Evolutionary conservation across 1,140 invertebrate species (phyloP).

Genomic region (Sycophila sp.): DNA sequence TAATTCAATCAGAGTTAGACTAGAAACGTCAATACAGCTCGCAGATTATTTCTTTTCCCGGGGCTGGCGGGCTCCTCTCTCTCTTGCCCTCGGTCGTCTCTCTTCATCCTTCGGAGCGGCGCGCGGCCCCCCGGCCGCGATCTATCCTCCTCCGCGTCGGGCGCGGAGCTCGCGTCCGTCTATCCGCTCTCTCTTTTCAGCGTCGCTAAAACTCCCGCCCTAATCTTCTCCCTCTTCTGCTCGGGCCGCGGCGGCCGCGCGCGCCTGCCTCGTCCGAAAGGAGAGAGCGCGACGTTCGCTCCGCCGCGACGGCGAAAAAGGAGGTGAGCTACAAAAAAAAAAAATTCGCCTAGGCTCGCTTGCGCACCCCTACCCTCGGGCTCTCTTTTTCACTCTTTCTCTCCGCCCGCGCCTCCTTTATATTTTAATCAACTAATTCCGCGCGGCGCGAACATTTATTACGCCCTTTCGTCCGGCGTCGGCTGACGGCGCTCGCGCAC

Average conservation of each 20-base stretch:
- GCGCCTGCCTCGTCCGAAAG: conserved; percentile 25
- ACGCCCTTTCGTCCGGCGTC: conserved; percentile 58
- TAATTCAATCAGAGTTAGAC: conserved; percentile 69
- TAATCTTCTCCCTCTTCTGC: conserved; percentile 40
- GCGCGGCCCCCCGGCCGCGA: conserved; percentile 19
- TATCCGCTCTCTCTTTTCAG: conserved; percentile 33
- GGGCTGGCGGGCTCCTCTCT: conserved; percentile 51
- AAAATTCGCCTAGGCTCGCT: conserved; percentile 44
- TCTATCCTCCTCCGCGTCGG: conserved; percentile 56
- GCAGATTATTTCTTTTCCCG: conserved; percentile 69
- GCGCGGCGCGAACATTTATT: conserved; percentile 66
- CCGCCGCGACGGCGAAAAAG: conserved; percentile 4
- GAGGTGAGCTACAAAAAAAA: conserved; percentile 12
- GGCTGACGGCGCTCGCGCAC: not conserved
- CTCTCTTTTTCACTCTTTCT: conserved; percentile 39
- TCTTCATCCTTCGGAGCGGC: conserved; percentile 15
- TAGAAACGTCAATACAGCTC: conserved; percentile 69
- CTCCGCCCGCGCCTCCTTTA: conserved; percentile 60
- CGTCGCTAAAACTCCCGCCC: conserved; percentile 46
- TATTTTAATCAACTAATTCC: conserved; percentile 68
- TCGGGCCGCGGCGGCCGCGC: not conserved
- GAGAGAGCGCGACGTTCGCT: conserved; percentile 5
- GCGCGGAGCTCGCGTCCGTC: no score
- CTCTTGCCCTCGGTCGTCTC: conserved; percentile 38
- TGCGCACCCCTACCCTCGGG: no score